Conservation (phyloP, 2,797 vertebrate species). For the Cossypha caffra region DNA sequence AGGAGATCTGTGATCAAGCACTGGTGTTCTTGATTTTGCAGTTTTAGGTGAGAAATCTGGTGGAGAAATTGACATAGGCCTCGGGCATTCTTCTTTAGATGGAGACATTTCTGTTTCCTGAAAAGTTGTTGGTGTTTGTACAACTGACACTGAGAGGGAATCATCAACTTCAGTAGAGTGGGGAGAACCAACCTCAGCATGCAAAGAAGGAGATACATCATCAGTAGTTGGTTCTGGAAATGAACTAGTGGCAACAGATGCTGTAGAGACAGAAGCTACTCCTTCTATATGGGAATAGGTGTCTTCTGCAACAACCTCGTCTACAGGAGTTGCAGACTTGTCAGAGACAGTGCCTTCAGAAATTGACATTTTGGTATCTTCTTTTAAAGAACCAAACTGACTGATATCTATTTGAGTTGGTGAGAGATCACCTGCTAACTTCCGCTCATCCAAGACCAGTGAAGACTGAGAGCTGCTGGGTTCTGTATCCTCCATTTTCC, state of each 20-base stretch:
- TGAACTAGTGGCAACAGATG: slow-evolving; percentile 94
- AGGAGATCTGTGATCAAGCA: slow-evolving; percentile 86
- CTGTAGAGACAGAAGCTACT: slow-evolving; percentile 92
- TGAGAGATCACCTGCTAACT: slow-evolving; percentile 76
- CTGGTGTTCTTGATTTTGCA: slow-evolving; percentile 81
- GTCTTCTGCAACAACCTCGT: slow-evolving; percentile 94
- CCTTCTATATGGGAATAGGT: slow-evolving; percentile 93
- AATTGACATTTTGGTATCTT: slow-evolving; percentile 98
- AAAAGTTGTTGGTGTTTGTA: slow-evolving; percentile 93
- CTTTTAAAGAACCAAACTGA: slow-evolving; percentile 86
- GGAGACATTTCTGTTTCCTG: slow-evolving; percentile 93
- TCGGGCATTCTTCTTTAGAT: slow-evolving; percentile 91
- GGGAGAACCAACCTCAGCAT: slow-evolving; percentile 95
- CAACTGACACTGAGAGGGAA: slow-evolving; percentile 97
- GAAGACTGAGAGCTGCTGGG: slow-evolving; percentile 59
- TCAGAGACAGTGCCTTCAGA: slow-evolving; percentile 97
- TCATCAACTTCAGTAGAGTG: slow-evolving; percentile 98
- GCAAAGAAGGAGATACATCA: slow-evolving; percentile 90
- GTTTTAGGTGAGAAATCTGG: slow-evolving; percentile 93
- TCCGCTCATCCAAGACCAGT: slow-evolving; percentile 73
- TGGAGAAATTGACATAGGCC: slow-evolving; percentile 95
- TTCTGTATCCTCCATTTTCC: slow-evolving; percentile 68
- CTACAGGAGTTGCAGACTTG: slow-evolving; percentile 92
- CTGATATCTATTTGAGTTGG: slow-evolving; percentile 81
- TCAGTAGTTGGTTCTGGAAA: slow-evolving; percentile 95